These are phyloP conservation scores for Zophobas atratus DNA, from an alignment of 1,140 invertebrate species.

Conservation along the genomic window DNA sequence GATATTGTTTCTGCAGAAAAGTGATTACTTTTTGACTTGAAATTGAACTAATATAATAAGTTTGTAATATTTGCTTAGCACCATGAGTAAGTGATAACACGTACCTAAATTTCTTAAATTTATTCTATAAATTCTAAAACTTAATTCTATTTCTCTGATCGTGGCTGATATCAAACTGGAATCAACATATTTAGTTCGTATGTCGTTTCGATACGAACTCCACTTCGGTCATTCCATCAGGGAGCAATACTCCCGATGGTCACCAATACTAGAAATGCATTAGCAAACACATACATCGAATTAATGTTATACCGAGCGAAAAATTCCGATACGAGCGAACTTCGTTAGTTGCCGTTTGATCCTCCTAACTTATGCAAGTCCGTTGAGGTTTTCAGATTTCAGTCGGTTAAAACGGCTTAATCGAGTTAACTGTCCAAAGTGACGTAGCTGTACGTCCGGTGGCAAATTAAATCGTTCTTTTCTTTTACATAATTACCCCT, in stretches of 20 bases:
- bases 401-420: conserved; percentile 56
- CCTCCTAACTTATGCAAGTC: conserved; percentile 51
- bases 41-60: too few species aligned
- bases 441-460: conserved; percentile 58
- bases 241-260: not conserved
- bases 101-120: too few species aligned
- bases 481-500: conserved; percentile 66
- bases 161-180: too few species aligned
- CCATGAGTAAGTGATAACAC: too few species aligned
- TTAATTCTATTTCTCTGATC: too few species aligned
- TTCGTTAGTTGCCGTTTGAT: conserved; percentile 23
- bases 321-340: conserved; percentile 10
- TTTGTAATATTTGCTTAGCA: too few species aligned
- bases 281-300: not conserved
- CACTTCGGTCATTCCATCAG: too few species aligned
- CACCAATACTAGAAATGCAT: not conserved
- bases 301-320: not conserved
- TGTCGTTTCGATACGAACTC: too few species aligned
- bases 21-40: too few species aligned
- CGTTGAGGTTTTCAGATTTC: conserved; percentile 61
- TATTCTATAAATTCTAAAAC: too few species aligned
- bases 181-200: too few species aligned
- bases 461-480: conserved; percentile 66
- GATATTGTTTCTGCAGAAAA: too few species aligned
- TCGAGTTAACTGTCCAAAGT: conserved; percentile 60